Conservation (phyloP, 64 coral and sea anemone species). For the Astreopora myriophthalma region DNA sequence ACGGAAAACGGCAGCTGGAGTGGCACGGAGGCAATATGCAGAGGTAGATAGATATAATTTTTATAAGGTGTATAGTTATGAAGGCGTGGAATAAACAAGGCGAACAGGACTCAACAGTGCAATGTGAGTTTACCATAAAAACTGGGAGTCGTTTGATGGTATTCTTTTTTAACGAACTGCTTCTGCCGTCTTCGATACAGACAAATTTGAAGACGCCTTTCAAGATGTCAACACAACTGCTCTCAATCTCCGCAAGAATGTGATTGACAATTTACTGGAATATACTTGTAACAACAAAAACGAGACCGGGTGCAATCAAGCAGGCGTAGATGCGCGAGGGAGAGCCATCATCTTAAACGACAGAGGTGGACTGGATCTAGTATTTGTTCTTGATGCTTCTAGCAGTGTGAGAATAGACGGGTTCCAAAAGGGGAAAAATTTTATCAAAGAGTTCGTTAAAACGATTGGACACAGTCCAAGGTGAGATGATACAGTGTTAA, state of each 20-base stretch:
- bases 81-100: no score
- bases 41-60: slow-evolving; percentile 73
- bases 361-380: slow-evolving; percentile 63
- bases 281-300: slow-evolving; percentile 73
- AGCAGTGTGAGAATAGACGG: slow-evolving; percentile 57
- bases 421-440: slow-evolving; percentile 59
- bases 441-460: slow-evolving; percentile 59
- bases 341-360: slow-evolving; percentile 46
- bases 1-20: slow-evolving; percentile 65
- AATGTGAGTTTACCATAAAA: no score
- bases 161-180: neutral
- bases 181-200: slow-evolving; percentile 4
- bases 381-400: slow-evolving; percentile 89
- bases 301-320: slow-evolving; percentile 29
- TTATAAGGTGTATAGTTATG: no score
- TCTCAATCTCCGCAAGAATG: slow-evolving; percentile 32
- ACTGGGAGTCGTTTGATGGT: no score
- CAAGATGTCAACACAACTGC: slow-evolving; percentile 59
- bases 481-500: neutral
- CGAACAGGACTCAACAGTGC: no score
- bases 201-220: slow-evolving; percentile 59
- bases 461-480: slow-evolving; percentile 40
- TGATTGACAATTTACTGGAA: slow-evolving; percentile 66
- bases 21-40: slow-evolving; percentile 74
- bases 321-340: slow-evolving; percentile 33